Evolutionary conservation across 2,113 vertebrate genomes (phyloP), one percentile per base, ranked within the genome.

Genomic region (Ginglymostoma cirratum): DNA sequence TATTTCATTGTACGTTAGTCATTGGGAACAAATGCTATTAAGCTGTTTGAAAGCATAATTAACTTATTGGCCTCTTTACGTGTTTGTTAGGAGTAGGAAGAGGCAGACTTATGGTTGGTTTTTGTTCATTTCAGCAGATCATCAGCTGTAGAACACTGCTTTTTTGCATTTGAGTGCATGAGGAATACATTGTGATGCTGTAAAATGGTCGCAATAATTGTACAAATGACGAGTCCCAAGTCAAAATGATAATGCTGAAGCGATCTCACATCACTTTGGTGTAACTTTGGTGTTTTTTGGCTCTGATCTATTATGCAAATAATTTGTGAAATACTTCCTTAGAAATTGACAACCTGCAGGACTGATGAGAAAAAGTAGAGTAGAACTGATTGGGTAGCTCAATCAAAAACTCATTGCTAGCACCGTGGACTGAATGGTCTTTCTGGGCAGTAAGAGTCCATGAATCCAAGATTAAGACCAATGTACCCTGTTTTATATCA

Each of bases 31-130:
- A 95, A 72, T 48, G 94, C 52, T 48, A 95, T 70, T 45, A 72
- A 95, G 94, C 42, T 95, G 27, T 72, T 72, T 70, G 42, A 76
- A 95, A 72, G 94, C 45, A 8, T 42, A 72, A 95, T 48, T 70
- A 72, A 72, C 38, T 72, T 95, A 17, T 61, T 95, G 45, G 42
- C 69, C 94, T 72, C 45, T 95, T 95, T 24, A 42, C 45, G 34
- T 27, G 10, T 72, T 65, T 70, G 69, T 2, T 45, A 45, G 42
- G 45, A 52, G 24, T 45, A 23, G 52, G 66, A 42, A 48, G 38
- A 45, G 34, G 3, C 61, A 93, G 15, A 42, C 17, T 93, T 66
- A 23, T 21, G 65, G 30, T 38, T 61, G 10, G 5, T 66, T 0
- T 38, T 55, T 1, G 52, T 65, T 90, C 52, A 90, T 90, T 90